Evolutionary conservation across 2,113 vertebrate genomes (phyloP).

Genomic region (Symphodus melops): DNA sequence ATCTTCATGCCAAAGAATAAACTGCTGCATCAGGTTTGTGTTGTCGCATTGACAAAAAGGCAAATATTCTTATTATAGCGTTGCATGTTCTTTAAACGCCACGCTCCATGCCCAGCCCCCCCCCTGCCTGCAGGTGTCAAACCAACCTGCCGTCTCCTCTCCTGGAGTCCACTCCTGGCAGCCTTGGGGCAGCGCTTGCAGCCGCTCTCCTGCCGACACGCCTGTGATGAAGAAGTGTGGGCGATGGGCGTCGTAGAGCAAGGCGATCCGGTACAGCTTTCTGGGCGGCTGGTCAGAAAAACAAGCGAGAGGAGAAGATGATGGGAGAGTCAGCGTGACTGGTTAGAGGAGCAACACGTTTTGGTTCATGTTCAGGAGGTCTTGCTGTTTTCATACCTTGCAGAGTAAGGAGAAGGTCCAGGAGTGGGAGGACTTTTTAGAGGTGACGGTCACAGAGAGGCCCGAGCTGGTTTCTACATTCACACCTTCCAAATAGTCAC

Average conservation of each 20-base stretch:
- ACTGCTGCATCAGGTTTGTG: too few relatives aligned
- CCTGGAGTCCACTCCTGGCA: slow-evolving; percentile 94
- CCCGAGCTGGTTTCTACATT: slow-evolving; percentile 92
- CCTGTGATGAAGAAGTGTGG: slow-evolving; percentile 96
- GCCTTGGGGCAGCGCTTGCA: slow-evolving; percentile 89
- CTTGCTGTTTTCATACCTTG: slow-evolving; percentile 90
- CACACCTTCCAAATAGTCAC: slow-evolving; percentile 95
- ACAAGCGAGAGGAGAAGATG: background rate
- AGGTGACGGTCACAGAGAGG: slow-evolving; percentile 93
- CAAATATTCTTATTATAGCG: too few relatives aligned
- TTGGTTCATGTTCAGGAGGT: too few relatives aligned
- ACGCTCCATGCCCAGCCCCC: too few relatives aligned
- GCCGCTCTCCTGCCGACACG: slow-evolving; percentile 92
- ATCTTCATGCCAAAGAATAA: too few relatives aligned
- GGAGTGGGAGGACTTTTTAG: slow-evolving; percentile 95
- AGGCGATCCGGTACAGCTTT: slow-evolving; percentile 92
- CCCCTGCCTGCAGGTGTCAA: too few relatives aligned
- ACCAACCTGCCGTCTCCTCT: slow-evolving; percentile 80
- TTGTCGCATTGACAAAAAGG: too few relatives aligned
- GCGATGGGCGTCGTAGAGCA: slow-evolving; percentile 98
- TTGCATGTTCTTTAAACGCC: too few relatives aligned
- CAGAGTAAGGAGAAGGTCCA: slow-evolving; percentile 98
- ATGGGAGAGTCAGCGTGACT: background rate
- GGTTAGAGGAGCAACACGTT: too few relatives aligned
- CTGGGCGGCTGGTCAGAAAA: slow-evolving; percentile 88